These are phyloP conservation scores for Adelphocoris suturalis DNA, from an alignment of 2,888 invertebrate species.

Conservation along the genomic window DNA sequence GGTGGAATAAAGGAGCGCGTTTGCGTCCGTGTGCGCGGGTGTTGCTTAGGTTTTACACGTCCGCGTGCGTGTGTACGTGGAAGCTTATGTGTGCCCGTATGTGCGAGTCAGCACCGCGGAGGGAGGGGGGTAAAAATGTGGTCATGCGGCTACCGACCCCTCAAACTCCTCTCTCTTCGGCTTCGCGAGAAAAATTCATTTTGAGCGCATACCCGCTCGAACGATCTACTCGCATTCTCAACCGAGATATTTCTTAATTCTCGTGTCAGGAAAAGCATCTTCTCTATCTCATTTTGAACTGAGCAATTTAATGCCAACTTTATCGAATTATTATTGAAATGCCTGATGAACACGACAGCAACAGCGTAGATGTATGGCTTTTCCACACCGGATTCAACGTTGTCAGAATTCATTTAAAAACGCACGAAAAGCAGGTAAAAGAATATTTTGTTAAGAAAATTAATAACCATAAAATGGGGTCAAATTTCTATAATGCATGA, in stretches of 20 bases:
- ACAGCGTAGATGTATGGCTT: no score
- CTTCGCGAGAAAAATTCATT: conserved; percentile 32
- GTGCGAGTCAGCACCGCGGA: neutral
- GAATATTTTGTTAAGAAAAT: no score
- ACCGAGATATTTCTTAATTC: conserved; percentile 11
- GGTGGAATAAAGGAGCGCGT: conserved; percentile 22
- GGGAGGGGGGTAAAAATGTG: conserved; percentile 1
- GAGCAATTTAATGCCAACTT: no score
- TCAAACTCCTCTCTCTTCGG: neutral
- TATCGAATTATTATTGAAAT: no score
- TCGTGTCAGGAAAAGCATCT: neutral
- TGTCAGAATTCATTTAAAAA: no score
- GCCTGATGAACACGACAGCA: no score
- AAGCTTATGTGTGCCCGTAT: neutral
- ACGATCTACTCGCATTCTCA: neutral
- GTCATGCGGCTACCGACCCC: conserved; percentile 8
- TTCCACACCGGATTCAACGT: no score
- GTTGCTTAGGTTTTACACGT: neutral
- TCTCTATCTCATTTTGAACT: neutral
- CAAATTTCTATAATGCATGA: no score
- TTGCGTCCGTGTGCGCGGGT: neutral
- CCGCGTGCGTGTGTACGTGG: neutral
- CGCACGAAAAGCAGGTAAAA: no score
- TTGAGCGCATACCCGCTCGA: neutral
- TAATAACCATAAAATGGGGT: no score